A percentile compares a stretch with the other conserved stretches of the same genome.
Evolutionary conservation across 2,113 vertebrate genomes (phyloP).

Genomic region (Rhinichthys klamathensis): DNA sequence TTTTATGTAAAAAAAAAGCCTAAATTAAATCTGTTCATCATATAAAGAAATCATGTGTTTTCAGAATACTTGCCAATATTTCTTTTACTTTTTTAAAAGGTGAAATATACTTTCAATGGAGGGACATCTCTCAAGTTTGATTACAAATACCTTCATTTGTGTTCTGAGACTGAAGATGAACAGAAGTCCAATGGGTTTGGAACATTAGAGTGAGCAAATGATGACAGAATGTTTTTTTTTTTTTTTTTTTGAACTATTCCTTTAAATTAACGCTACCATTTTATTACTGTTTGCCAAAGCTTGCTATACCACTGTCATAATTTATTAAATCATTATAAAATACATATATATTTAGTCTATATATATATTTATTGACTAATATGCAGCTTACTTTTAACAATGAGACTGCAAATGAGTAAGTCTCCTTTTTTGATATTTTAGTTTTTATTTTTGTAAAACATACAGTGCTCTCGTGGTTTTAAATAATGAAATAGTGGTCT

Average conservation of each 20-base stretch:
- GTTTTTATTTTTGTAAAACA: constrained; percentile 68
- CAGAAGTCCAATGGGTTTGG: neutral
- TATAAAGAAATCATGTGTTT: neutral
- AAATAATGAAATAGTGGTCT: constrained; percentile 38
- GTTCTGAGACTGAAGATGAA: neutral
- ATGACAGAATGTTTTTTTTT: neutral
- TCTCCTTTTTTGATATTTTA: constrained; percentile 62
- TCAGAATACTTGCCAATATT: neutral
- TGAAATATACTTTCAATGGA: neutral
- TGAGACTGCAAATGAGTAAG: constrained; percentile 45
- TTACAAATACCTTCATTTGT: neutral
- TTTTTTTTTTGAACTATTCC: neutral
- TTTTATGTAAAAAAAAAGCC: neutral
- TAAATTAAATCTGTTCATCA: neutral
- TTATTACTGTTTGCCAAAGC: constrained; percentile 69
- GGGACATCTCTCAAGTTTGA: neutral
- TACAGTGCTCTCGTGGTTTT: constrained; percentile 42
- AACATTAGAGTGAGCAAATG: neutral
- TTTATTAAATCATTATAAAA: constrained; percentile 56
- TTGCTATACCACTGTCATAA: constrained; percentile 63
- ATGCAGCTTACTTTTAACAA: constrained; percentile 66
- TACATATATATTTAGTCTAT: constrained; percentile 39
- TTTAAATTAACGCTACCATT: constrained; percentile 26
- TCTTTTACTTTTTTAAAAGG: neutral
- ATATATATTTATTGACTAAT: constrained; percentile 64